Percentiles rank a stretch among this genome's conserved stretches.
phyloP scores from a whole-genome alignment of 2,113 vertebrate genomes.

The Nycticryphes semicollaris region DNA sequence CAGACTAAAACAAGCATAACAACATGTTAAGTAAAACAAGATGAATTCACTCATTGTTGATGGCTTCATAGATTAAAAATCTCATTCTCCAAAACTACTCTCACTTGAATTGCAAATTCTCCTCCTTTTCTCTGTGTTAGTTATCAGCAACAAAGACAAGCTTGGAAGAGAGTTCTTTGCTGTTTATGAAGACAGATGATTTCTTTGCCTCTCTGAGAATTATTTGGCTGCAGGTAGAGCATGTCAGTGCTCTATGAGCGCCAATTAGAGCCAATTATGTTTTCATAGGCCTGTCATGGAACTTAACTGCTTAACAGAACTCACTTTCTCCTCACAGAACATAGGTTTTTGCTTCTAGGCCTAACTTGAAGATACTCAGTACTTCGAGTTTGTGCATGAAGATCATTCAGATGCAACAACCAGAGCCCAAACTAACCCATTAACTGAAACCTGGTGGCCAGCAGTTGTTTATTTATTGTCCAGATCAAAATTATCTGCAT shows the following conservation, averaged over 20 bases:
- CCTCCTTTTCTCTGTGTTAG: not conserved
- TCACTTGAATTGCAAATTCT: not conserved
- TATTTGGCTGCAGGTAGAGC: not conserved
- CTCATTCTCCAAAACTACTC: not conserved
- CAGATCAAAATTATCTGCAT: not conserved
- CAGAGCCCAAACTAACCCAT: not conserved
- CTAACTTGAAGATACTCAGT: not conserved
- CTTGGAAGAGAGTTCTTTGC: not conserved
- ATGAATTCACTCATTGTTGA: not conserved
- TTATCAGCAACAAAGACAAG: not conserved
- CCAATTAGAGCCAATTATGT: slow-evolving; percentile 23
- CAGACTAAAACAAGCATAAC: slow-evolving; percentile 15
- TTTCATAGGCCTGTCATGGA: not conserved
- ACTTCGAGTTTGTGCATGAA: not conserved
- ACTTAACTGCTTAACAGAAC: not conserved
- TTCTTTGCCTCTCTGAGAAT: not conserved
- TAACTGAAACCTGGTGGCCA: not conserved
- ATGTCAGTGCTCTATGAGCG: not conserved
- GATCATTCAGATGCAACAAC: not conserved
- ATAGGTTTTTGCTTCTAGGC: not conserved
- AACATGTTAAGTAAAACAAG: not conserved
- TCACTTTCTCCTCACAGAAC: not conserved
- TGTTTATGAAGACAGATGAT: not conserved
- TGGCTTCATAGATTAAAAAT: not conserved
- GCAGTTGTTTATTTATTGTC: not conserved